Evolutionary conservation across 1,140 invertebrate species (phyloP), one percentile per base, ranked within the genome.

Genomic region (Megathymus violae): DNA sequence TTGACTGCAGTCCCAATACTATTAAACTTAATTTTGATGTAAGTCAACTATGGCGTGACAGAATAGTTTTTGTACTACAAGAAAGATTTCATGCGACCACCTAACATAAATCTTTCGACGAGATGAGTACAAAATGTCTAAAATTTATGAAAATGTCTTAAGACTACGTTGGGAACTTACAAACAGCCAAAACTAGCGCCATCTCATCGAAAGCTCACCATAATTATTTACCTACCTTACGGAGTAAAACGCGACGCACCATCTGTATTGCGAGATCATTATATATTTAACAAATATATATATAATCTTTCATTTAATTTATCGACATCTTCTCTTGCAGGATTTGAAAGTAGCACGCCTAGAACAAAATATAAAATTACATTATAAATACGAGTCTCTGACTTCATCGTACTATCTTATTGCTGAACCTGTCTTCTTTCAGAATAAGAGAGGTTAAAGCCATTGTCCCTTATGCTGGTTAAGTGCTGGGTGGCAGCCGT

Each of bases 281-380:
- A 40, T 67, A 43, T 50, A 62, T 36, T 22, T n/a, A 50, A 5
- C 14, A n/a, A n/a, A n/a, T n/a, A n/a, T n/a, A 6, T 34, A 34
- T 38, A 51, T 50, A 3, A 51, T 38, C 16, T 40, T 19, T 14
- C 4, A 58, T 44, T 41, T 56, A 91, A 68, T 90, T 91, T 25
- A 92, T 93, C 11, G 91, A 93, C 78, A 94, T 93, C 86, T 95
- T 95, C 78, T 95, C 95, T 91, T 95, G 93, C 17, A 95, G 91
- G 71, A 95, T 95, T 91, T 95, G 94, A 69, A 94, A 93, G 80
- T 95, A 95, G 77, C 94, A 95, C 14, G 94, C 95, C 94, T 95
- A 89, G 27, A 88, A 86, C 43, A 91, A 89, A 68, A 69, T 50
- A 50, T 63, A 50, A 69, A 64, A 66, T 47, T n/a, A n/a, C n/a